Evolutionary conservation across 2,113 vertebrate species (phyloP), one percentile per base, ranked within the genome.

Genomic region (Silurus meridionalis): DNA sequence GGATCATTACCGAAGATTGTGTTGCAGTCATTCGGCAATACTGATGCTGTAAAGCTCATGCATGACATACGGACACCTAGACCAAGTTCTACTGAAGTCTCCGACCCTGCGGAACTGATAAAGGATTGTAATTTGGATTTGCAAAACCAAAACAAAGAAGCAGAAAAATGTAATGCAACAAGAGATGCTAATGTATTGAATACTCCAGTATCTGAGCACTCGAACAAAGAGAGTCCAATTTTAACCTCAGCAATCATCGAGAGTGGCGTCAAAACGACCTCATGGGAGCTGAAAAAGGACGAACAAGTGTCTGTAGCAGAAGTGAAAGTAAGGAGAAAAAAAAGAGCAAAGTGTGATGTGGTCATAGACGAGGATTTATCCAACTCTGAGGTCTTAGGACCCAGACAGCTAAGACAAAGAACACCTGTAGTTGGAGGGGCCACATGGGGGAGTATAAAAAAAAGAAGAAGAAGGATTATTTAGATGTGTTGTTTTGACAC

Each of bases 1-100:
- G 52, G 21, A 21, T n/a, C 23, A 10, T 58, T 89, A 74, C 86
- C 88, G 2, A 58, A 66, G 37, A 50, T 89, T 6, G 57, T 83
- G 46, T 82, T 89, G 80, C 79, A 83, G 57, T 87, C 86, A 1
- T 87, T 87, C 52, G 37, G 46, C 53, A 17, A 81, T 23, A 66
- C 60, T 21, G 71, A 78, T 1, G 5, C 71, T 7, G 50, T 46
- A 77, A 77, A 77, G 71, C 80, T 66, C 23, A 10, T 5, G 46
- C 4, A 15, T 23, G 58, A 69, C 28, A 8, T 2, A 66, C 28
- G 58, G 14, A n/a, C 85, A 48, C 11, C 23, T 48, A 25, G 4
- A 66, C 28, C 69, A 82, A 66, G 15, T 66, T 83, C 85, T 17
- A n/a, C 80, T 13, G 7, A 64, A 48, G 25, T 53, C 21, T 55